Evolutionary conservation across 2,797 vertebrate genomes (phyloP).

Genomic region (Acanthiza pusilla): DNA sequence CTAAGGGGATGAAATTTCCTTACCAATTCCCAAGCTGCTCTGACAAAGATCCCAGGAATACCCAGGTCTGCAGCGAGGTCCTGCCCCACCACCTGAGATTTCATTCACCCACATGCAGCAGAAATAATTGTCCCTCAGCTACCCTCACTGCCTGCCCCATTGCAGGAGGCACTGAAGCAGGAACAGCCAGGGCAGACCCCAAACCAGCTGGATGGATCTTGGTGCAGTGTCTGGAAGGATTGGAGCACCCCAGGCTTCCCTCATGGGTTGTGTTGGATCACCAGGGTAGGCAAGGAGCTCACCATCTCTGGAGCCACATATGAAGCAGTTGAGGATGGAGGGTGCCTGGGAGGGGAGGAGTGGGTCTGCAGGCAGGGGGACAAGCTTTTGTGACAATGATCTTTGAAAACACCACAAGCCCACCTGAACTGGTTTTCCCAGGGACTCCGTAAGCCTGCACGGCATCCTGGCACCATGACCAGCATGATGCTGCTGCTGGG

Average conservation of each 20-base stretch:
- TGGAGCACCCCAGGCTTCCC: neutral
- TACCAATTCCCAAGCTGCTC: neutral
- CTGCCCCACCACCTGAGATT: neutral
- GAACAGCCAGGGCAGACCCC: neutral
- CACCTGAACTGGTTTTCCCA: neutral
- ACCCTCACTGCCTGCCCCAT: neutral
- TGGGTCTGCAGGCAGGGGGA: neutral
- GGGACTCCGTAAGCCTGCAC: neutral
- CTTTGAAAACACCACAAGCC: neutral
- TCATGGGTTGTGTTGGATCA: neutral
- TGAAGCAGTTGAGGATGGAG: neutral
- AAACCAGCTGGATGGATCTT: neutral
- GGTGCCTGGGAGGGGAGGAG: neutral
- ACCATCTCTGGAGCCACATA: neutral
- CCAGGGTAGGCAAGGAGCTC: neutral
- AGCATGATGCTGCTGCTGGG: rapidly evolving
- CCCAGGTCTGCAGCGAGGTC: rapidly evolving
- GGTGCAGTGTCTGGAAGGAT: neutral
- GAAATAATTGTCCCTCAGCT: neutral
- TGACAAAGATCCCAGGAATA: neutral
- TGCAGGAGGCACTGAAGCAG: neutral
- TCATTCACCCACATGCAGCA: neutral
- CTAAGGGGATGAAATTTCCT: neutral
- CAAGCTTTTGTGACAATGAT: neutral
- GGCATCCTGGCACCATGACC: neutral